Base-by-base conservation (phyloP, 2,888 invertebrate genomes). In the Drosophila formosana region DNA sequence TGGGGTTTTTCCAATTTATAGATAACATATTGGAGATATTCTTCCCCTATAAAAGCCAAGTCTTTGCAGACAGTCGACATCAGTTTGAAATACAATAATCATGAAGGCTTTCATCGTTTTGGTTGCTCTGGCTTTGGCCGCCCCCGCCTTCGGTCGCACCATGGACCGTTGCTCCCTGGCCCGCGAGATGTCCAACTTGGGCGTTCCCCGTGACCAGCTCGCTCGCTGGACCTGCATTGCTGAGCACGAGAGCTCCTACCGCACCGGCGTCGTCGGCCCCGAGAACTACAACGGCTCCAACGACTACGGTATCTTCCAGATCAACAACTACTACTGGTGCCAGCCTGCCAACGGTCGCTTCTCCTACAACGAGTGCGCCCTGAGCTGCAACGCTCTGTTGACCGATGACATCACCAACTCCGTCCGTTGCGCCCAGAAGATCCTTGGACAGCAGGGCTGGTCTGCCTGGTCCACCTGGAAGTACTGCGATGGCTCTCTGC, bases 271-370 rank as follows among this genome's bases (percentile, higher is more conserved):
- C 3, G 87, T 92, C 6, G 93, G 93, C 0, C 91, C 89, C 3
- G 70, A 90, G 0, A 93, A 94, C 82, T 75, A 68, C 0, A 92
- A 93, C 68, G 93, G 94, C 0, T 89, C 91, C 51, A 79, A 78
- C 41, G 92, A 92, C 75, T 92, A 82, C 60, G 91, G 91, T 25
- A 73, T 91, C 51, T 91, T 90, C 69, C 91, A 91, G 77, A 85
- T 90, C 39, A 90, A 90, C 72, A 78, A 89, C 66, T 74, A 74
- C 52, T 90, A 82, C 66, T 91, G 91, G 91, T 91, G 91, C 57
- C 47, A 78, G 26, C 79, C 84, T 50, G 55, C 63, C 23, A 66
- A 61, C 30, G 80, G 82, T 9, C 67, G 69, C 26, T 74, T 66
- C 52, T 82, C 88, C 25, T 74, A 84, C 63, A 89, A 90, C 49